Evolutionary conservation across 1,140 invertebrate genomes (phyloP).

Genomic region (Harpegnathos saltator): DNA sequence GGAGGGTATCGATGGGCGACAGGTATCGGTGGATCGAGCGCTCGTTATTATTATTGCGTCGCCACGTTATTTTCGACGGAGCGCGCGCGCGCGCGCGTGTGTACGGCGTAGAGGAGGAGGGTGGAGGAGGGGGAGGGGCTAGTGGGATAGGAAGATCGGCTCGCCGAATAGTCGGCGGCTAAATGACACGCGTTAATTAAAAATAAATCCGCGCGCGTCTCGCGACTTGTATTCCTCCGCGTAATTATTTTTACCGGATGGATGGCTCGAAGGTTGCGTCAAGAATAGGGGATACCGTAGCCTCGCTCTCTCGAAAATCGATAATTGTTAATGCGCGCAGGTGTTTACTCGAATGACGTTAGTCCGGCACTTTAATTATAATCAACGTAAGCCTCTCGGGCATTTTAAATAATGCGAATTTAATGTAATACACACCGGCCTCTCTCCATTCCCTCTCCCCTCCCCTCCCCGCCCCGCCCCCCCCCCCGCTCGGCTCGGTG

Average conservation of each 20-base stretch:
- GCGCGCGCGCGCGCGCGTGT: not conserved
- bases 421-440: slow-evolving; percentile 39
- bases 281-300: slow-evolving; percentile 57
- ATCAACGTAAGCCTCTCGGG: slow-evolving; percentile 52
- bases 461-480: too few species aligned
- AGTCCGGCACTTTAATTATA: slow-evolving; percentile 60
- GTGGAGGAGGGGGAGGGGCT: too few species aligned
- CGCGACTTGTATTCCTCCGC: slow-evolving; percentile 48
- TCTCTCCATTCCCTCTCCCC: too few species aligned
- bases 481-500: not conserved
- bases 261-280: slow-evolving; percentile 58
- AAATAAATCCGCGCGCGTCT: slow-evolving; percentile 3
- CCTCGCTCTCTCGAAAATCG: slow-evolving; percentile 58
- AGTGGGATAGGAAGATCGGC: too few species aligned
- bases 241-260: slow-evolving; percentile 60
- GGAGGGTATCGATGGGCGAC: slow-evolving; percentile 8
- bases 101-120: not conserved
- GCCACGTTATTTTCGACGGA: slow-evolving; percentile 20
- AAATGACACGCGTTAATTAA: slow-evolving; percentile 4
- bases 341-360: slow-evolving; percentile 63
- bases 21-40: slow-evolving; percentile 36
- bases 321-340: slow-evolving; percentile 62
- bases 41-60: slow-evolving; percentile 11
- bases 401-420: slow-evolving; percentile 53
- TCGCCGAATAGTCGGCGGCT: not conserved